Base-by-base conservation (phyloP, 2,113 vertebrate species). In the Engraulis encrasicolus region DNA sequence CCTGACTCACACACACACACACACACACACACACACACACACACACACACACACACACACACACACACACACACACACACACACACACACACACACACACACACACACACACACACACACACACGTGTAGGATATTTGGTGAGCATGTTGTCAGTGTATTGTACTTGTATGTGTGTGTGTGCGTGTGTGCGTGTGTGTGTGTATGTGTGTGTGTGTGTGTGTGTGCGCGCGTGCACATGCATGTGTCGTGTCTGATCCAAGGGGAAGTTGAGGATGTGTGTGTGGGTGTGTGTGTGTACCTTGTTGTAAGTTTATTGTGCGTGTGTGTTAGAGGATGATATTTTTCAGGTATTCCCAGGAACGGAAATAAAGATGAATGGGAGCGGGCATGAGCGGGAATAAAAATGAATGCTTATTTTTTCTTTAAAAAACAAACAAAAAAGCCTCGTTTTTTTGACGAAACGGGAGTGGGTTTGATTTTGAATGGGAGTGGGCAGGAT, bases 1-100 rank as follows among this genome's bases (percentile, higher is more conserved):
- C 96, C 97, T 98, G 93, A 23, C 0, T 80, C 6, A 84, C 23
- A 40, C n/a, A n/a, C n/a, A 66, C 23, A 11, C n/a, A 27, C 58
- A 66, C n/a, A 31, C 61, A 71, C 61, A 71, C 61, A 34, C 61
- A 71, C 61, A 15, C 61, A 31, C 27, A 15, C 61, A 34, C 61
- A 15, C 61, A 71, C 23, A 34, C 61, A 34, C 27, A 71, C 61
- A 27, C 2, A n/a, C 54, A 31, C 6, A 31, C 50, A 20, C 50
- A n/a, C n/a, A 19, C 50, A 58, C 54, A 58, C 7, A 31, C 6
- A 31, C n/a, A 66, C 23, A 12, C n/a, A 27, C 58, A 66, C n/a
- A 71, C 61, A 71, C 61, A 71, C 61, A 34, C 61, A 71, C 61
- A 15, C 61, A 71, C 27, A 15, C 61, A 34, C 61, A 15, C 61